Conservation (phyloP, 2,888 invertebrate species). For the Germaria angustata region DNA sequence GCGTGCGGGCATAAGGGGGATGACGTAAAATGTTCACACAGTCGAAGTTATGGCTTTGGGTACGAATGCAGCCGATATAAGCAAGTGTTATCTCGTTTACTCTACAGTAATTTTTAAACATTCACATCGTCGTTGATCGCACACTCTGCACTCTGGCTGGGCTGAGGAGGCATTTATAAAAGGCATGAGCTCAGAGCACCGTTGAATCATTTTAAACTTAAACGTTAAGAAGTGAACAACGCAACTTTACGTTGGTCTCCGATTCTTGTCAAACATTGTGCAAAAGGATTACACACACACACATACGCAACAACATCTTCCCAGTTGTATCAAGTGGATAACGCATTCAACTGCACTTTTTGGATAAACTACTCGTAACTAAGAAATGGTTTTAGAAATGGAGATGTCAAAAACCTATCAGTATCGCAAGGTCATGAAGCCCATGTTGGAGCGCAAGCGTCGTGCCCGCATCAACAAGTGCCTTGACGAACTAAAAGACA, state of each 20-base stretch:
- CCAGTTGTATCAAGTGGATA: constrained; percentile 15
- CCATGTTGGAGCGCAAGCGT: constrained; percentile 93
- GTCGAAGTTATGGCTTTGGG: constrained; percentile 47
- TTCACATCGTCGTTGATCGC: constrained; percentile 59
- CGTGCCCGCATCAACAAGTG: constrained; percentile 94
- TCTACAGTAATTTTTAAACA: constrained; percentile 47
- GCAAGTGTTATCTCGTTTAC: constrained; percentile 63
- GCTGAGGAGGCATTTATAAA: constrained; percentile 77
- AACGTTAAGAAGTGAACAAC: constrained; percentile 57
- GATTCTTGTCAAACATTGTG: constrained; percentile 23
- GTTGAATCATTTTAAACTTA: constrained; percentile 78
- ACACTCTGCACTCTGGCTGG: constrained; percentile 58
- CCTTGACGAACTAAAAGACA: constrained; percentile 93
- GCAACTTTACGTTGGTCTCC: constrained; percentile 25
- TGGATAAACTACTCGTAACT: constrained; percentile 7
- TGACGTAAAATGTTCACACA: constrained; percentile 64
- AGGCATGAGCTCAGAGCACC: constrained; percentile 72
- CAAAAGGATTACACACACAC: constrained; percentile 28
- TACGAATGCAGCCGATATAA: constrained; percentile 51
- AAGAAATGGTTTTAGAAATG: constrained; percentile 78
- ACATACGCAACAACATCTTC: not conserved
- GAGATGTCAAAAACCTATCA: constrained; percentile 93
- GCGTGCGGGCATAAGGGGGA: constrained; percentile 67
- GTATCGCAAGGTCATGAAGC: constrained; percentile 96
- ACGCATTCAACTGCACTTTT: not conserved